Evolutionary conservation across 2,888 invertebrate species (phyloP).

Genomic region (Xestia sexstrigata): DNA sequence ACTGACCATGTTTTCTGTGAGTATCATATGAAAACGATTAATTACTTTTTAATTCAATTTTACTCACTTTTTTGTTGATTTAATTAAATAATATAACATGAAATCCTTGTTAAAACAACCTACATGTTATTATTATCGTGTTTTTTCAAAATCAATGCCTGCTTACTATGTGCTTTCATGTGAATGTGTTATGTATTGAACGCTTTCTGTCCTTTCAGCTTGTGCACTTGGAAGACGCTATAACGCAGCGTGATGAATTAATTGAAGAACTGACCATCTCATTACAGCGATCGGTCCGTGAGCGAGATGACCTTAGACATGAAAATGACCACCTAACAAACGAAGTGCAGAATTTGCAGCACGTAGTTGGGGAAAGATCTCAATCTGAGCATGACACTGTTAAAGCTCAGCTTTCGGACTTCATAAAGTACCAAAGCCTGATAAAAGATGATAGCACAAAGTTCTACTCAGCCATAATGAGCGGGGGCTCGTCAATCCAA

Average conservation of each 20-base stretch:
- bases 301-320: slow-evolving; percentile 91
- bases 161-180: slow-evolving; percentile 66
- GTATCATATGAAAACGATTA: slow-evolving; percentile 12
- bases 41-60: slow-evolving; percentile 15
- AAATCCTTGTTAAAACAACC: slow-evolving; percentile 2
- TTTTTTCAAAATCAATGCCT: neutral
- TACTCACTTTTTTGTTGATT: slow-evolving; percentile 6
- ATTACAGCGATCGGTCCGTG: slow-evolving; percentile 92
- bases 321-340: slow-evolving; percentile 91
- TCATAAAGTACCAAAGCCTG: slow-evolving; percentile 85
- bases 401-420: slow-evolving; percentile 86
- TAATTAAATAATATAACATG: slow-evolving; percentile 26
- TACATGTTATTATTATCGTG: slow-evolving; percentile 5
- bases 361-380: slow-evolving; percentile 78
- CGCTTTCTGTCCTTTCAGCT: slow-evolving; percentile 91
- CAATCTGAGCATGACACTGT: slow-evolving; percentile 83
- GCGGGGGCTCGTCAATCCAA: slow-evolving; percentile 81
- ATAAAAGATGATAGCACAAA: slow-evolving; percentile 86
- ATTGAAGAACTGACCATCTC: slow-evolving; percentile 94
- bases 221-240: slow-evolving; percentile 93
- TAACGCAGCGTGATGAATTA: slow-evolving; percentile 92
- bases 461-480: slow-evolving; percentile 86
- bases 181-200: slow-evolving; percentile 73
- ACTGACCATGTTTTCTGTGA: slow-evolving; percentile 55
- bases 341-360: slow-evolving; percentile 90